These are phyloP conservation scores for Poeciliopsis gracilis DNA, from an alignment of 2,797 vertebrate species.

Conservation along the genomic window DNA sequence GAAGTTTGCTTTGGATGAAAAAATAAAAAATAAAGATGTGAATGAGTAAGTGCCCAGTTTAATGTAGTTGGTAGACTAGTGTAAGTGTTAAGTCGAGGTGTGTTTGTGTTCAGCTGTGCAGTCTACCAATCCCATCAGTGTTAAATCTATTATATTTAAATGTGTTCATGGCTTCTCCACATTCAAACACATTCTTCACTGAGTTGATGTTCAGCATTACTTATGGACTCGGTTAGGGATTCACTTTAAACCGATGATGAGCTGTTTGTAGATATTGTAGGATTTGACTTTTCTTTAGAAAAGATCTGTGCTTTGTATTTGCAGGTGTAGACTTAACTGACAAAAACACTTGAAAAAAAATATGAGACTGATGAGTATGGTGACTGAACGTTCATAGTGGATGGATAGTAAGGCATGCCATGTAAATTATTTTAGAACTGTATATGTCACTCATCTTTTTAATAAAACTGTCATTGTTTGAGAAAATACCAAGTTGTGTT, in stretches of 20 bases:
- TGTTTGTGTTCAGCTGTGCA: slow-evolving; percentile 79
- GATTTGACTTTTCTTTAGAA: slow-evolving; percentile 76
- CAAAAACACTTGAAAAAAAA: slow-evolving; percentile 74
- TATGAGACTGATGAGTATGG: slow-evolving; percentile 72
- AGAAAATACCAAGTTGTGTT: slow-evolving; percentile 54
- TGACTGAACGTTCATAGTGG: slow-evolving; percentile 83
- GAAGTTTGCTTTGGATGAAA: slow-evolving; percentile 71
- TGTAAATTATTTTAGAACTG: slow-evolving; percentile 84
- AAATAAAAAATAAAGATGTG: slow-evolving; percentile 58
- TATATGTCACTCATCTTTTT: slow-evolving; percentile 85
- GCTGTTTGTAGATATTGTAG: slow-evolving; percentile 79
- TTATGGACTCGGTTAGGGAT: slow-evolving; percentile 62
- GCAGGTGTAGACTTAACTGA: slow-evolving; percentile 75
- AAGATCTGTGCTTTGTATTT: slow-evolving; percentile 81
- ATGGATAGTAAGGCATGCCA: slow-evolving; percentile 83
- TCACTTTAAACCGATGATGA: slow-evolving; percentile 66
- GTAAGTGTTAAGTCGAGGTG: slow-evolving; percentile 77
- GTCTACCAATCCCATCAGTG: slow-evolving; percentile 78
- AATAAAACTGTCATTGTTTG: slow-evolving; percentile 82
- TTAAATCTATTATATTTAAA: slow-evolving; percentile 73
- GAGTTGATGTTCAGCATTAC: slow-evolving; percentile 64
- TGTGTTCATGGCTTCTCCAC: slow-evolving; percentile 58
- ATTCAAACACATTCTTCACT: slow-evolving; percentile 54
- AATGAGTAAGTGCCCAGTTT: slow-evolving; percentile 77
- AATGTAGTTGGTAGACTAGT: slow-evolving; percentile 78